phyloP scores from a whole-genome alignment of 2,888 invertebrate species.

The Macrophya annulata region DNA sequence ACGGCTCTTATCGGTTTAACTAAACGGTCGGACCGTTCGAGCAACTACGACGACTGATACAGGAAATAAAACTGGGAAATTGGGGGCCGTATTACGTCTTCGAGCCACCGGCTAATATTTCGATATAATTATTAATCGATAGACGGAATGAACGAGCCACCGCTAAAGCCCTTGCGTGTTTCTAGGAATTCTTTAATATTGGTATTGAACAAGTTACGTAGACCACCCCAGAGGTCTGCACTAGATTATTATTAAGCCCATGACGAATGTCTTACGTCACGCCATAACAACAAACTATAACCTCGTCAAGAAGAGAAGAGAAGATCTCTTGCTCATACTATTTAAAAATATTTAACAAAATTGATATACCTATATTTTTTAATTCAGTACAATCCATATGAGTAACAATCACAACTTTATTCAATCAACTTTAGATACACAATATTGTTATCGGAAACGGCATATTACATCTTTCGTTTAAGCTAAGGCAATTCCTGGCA shows the following conservation, averaged over 20 bases:
- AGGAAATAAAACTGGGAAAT: constrained; percentile 29
- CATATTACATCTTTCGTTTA: not conserved
- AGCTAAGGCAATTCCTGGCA: not conserved
- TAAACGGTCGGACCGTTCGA: not conserved
- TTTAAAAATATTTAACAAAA: too few relatives aligned
- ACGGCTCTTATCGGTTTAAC: not conserved
- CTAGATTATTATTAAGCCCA: constrained; percentile 34
- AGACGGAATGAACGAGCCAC: constrained; percentile 49
- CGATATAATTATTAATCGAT: constrained; percentile 57
- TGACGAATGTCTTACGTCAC: constrained; percentile 45
- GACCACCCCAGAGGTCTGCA: not conserved
- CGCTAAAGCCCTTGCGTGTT: constrained; percentile 35
- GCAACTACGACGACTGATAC: not conserved
- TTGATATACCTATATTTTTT: too few relatives aligned
- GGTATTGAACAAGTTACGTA: constrained; percentile 49
- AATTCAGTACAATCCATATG: not conserved
- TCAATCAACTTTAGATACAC: too few relatives aligned
- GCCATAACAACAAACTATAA: constrained; percentile 20
- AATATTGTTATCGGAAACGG: not conserved
- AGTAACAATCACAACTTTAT: not conserved
- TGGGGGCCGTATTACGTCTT: constrained; percentile 3
- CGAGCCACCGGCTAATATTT: constrained; percentile 44
- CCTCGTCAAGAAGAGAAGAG: not conserved
- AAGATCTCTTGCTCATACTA: too few relatives aligned
- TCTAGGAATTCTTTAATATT: constrained; percentile 48